Evolutionary conservation across 2,888 invertebrate genomes (phyloP).

Genomic region (Trissolcus japonicus): DNA sequence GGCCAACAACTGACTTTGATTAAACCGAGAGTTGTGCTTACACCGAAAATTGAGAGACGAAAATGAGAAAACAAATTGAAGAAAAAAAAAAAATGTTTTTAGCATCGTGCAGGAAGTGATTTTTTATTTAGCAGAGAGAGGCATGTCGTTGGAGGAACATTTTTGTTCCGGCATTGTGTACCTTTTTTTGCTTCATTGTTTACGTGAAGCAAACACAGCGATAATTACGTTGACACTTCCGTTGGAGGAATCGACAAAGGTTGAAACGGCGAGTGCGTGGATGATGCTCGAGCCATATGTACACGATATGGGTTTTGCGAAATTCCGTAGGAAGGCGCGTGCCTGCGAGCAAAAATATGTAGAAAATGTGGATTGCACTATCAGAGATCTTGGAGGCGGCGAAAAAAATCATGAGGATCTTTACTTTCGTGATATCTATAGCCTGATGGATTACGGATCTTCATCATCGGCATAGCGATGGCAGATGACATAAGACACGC

Average conservation of each 20-base stretch:
- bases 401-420: slow-evolving; percentile 8
- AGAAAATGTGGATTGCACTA: slow-evolving; percentile 43
- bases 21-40: too few species aligned
- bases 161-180: slow-evolving; percentile 27
- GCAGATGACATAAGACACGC: slow-evolving; percentile 40
- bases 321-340: slow-evolving; percentile 45
- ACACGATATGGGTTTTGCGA: slow-evolving; percentile 14
- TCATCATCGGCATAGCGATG: slow-evolving; percentile 34
- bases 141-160: slow-evolving; percentile 18
- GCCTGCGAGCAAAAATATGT: slow-evolving; percentile 42
- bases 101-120: too few species aligned
- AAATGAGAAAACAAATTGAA: too few species aligned
- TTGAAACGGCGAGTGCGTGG: slow-evolving; percentile 28
- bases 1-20: too few species aligned
- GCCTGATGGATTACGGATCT: slow-evolving; percentile 24
- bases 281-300: slow-evolving; percentile 25
- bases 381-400: slow-evolving; percentile 33
- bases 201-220: slow-evolving; percentile 33
- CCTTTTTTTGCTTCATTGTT: slow-evolving; percentile 24
- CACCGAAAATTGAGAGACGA: too few species aligned
- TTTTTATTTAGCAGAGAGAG: too few species aligned
- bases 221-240: slow-evolving; percentile 55
- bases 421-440: slow-evolving; percentile 2
- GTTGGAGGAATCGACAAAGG: slow-evolving; percentile 21
- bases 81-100: too few species aligned